Evolutionary conservation across 2,888 invertebrate species (phyloP).

Genomic region (Eupithecia tripunctaria): DNA sequence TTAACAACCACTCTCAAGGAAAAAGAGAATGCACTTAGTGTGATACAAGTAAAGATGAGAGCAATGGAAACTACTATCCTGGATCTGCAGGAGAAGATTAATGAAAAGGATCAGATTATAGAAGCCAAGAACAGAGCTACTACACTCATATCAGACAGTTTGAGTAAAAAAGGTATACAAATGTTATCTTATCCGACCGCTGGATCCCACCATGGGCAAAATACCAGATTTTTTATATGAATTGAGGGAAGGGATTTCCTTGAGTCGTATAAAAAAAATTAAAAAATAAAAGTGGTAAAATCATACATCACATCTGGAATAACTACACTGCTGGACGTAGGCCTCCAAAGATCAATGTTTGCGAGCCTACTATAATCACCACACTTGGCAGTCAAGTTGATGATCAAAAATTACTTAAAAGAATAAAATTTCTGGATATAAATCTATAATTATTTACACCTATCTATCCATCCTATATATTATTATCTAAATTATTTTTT

Average conservation of each 20-base stretch:
- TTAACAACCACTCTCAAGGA: constrained; percentile 87
- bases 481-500: constrained; percentile 21
- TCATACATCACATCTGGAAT: not conserved
- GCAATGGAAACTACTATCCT: constrained; percentile 90
- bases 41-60: constrained; percentile 76
- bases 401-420: not conserved
- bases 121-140: constrained; percentile 92
- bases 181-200: not conserved
- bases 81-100: constrained; percentile 92
- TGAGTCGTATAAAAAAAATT: not conserved
- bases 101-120: constrained; percentile 93
- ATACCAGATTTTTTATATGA: too few relatives aligned
- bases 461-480: too few relatives aligned
- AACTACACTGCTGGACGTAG: not conserved
- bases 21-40: constrained; percentile 74
- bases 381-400: not conserved
- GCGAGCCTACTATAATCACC: not conserved
- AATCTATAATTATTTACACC: not conserved
- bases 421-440: not conserved
- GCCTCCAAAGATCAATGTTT: too few relatives aligned
- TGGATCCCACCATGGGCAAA: not conserved
- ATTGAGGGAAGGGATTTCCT: too few relatives aligned
- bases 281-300: not conserved
- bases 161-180: constrained; percentile 85
- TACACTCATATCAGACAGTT: constrained; percentile 89